Conservation (phyloP, 2,797 vertebrate species). For the Sciaenops ocellatus region DNA sequence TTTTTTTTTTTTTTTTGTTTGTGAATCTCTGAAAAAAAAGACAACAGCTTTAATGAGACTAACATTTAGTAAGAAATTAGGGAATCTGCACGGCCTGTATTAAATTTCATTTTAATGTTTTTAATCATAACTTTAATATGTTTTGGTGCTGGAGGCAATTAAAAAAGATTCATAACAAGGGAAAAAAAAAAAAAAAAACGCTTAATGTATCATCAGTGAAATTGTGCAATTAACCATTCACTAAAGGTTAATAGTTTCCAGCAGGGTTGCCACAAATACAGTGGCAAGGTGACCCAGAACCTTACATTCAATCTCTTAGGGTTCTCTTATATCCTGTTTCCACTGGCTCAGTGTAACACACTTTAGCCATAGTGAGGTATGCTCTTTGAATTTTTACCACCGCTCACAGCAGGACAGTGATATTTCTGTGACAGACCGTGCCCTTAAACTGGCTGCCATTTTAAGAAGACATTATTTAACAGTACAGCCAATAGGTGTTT, state of each 20-base stretch:
- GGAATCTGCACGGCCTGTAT: neutral
- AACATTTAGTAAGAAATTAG: neutral
- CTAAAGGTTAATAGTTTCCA: conserved; percentile 35
- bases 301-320: conserved; percentile 14
- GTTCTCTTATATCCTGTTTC: conserved; percentile 25
- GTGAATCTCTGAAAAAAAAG: neutral
- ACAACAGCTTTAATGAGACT: neutral
- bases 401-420: conserved; percentile 10
- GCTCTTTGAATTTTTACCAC: conserved; percentile 8
- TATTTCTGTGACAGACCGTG: conserved; percentile 5
- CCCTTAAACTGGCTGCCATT: conserved; percentile 32
- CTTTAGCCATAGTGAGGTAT: conserved; percentile 12
- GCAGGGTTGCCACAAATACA: conserved; percentile 44
- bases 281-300: conserved; percentile 44
- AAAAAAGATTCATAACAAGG: conserved; percentile 13
- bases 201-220: neutral
- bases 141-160: conserved; percentile 25
- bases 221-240: conserved; percentile 36
- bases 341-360: conserved; percentile 11
- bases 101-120: conserved; percentile 4
- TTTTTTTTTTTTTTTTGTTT: neutral
- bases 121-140: conserved; percentile 17
- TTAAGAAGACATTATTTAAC: conserved; percentile 29
- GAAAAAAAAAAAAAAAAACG: neutral
- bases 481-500: neutral